Percentiles rank a stretch among this genome's conserved stretches.
These are phyloP conservation scores for Synergus umbraculus DNA, from an alignment of 2,888 invertebrate species.

Conservation along the genomic window DNA sequence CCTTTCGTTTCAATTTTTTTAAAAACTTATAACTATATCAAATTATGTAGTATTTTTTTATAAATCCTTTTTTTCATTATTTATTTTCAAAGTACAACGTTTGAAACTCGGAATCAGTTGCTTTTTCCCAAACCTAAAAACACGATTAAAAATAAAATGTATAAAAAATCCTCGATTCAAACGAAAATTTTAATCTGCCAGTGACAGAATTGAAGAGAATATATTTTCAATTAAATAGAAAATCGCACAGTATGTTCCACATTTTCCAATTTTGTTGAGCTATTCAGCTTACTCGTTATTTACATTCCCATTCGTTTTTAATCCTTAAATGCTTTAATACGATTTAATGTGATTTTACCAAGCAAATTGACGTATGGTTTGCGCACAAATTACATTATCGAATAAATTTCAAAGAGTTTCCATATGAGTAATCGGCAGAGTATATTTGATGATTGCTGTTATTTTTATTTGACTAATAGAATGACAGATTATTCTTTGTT, in stretches of 20 bases:
- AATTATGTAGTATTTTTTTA: too few species aligned
- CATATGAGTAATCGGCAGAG: not conserved
- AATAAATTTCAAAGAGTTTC: constrained; percentile 32
- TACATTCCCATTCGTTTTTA: constrained; percentile 14
- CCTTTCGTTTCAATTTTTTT: not conserved
- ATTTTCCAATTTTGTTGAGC: not conserved
- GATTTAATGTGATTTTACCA: not conserved
- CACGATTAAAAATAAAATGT: not conserved
- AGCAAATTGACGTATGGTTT: constrained; percentile 10
- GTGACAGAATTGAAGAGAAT: not conserved
- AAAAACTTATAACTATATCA: too few species aligned
- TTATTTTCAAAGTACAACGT: not conserved
- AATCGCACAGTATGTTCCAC: not conserved
- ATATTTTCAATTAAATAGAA: not conserved
- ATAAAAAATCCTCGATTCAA: not conserved
- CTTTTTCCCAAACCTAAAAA: not conserved
- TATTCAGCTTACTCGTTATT: constrained; percentile 1
- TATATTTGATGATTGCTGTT: not conserved
- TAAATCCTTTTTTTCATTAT: too few species aligned
- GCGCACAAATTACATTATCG: not conserved
- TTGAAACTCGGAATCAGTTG: not conserved
- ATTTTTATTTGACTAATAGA: not conserved
- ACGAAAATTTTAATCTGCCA: not conserved
- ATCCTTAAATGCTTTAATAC: constrained; percentile 14
- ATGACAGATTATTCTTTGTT: not conserved